Percentiles rank a stretch among this genome's conserved stretches.
These are phyloP conservation scores for Hipposideros armiger DNA, from an alignment of 2,113 vertebrate species.

Conservation along the genomic window DNA sequence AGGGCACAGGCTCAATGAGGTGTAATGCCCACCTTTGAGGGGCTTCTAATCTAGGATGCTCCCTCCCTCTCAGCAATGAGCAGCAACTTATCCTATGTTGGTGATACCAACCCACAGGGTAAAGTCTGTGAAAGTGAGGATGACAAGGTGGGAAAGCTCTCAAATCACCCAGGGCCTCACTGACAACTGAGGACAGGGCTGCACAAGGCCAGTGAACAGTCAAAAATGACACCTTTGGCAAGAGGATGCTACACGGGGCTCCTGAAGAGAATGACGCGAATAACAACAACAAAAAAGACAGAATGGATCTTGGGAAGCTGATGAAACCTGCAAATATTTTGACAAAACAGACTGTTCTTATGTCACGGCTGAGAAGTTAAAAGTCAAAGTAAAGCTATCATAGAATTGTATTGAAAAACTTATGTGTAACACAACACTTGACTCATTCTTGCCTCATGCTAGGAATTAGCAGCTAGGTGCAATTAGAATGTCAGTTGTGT, in stretches of 20 bases:
- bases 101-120: background rate
- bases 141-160: background rate
- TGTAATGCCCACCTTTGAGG: background rate
- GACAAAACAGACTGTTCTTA: background rate
- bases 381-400: constrained; percentile 34
- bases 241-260: background rate
- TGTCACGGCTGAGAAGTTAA: background rate
- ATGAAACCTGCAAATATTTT: constrained; percentile 17
- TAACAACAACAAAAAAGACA: background rate
- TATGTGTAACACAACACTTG: background rate
- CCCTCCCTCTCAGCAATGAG: background rate
- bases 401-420: background rate
- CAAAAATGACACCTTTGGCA: background rate
- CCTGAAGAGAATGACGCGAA: background rate
- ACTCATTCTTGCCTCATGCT: background rate
- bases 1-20: constrained; percentile 6
- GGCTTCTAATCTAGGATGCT: background rate
- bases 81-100: background rate
- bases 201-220: background rate
- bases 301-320: constrained; percentile 14
- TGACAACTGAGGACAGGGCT: background rate
- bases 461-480: background rate
- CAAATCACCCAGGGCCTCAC: background rate
- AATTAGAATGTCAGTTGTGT: background rate
- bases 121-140: background rate